Conservation (phyloP, 1,140 invertebrate species). For the Drosophila nasuta region DNA sequence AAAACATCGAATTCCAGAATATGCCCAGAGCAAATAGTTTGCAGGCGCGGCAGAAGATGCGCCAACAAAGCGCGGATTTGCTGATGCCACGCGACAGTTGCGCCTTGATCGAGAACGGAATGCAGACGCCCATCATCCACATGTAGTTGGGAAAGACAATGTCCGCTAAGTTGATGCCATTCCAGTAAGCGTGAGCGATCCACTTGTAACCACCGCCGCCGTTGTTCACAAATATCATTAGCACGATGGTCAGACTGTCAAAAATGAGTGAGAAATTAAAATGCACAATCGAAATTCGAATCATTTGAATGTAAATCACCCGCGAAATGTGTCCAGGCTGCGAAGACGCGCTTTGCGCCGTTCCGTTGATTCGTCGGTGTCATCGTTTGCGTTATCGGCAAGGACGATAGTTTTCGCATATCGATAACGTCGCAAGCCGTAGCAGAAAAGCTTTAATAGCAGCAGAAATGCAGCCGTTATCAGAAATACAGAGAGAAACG, state of each 20-base stretch:
- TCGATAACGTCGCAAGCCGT: constrained; percentile 64
- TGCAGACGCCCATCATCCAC: constrained; percentile 97
- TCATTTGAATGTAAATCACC: constrained; percentile 85
- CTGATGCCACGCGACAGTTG: constrained; percentile 89
- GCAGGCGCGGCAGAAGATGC: constrained; percentile 87
- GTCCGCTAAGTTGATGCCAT: constrained; percentile 96
- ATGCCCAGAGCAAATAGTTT: constrained; percentile 92
- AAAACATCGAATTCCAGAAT: constrained; percentile 88
- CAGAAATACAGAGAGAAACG: constrained; percentile 73
- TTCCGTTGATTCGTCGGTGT: constrained; percentile 61
- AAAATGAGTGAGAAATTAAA: neutral
- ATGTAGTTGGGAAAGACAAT: constrained; percentile 97
- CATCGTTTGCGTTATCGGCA: constrained; percentile 64
- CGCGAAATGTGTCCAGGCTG: constrained; percentile 93
- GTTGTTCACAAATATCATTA: constrained; percentile 97
- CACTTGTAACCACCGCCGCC: constrained; percentile 95
- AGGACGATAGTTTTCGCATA: constrained; percentile 67
- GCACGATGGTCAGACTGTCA: constrained; percentile 88
- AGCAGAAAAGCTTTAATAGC: constrained; percentile 57
- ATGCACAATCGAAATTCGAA: neutral
- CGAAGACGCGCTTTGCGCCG: constrained; percentile 86
- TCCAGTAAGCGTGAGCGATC: constrained; percentile 96
- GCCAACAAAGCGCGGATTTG: constrained; percentile 86
- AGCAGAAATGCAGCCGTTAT: constrained; percentile 53
- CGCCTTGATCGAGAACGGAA: constrained; percentile 92